Evolutionary conservation across 2,888 invertebrate species (phyloP).

Genomic region (Idaea straminata): DNA sequence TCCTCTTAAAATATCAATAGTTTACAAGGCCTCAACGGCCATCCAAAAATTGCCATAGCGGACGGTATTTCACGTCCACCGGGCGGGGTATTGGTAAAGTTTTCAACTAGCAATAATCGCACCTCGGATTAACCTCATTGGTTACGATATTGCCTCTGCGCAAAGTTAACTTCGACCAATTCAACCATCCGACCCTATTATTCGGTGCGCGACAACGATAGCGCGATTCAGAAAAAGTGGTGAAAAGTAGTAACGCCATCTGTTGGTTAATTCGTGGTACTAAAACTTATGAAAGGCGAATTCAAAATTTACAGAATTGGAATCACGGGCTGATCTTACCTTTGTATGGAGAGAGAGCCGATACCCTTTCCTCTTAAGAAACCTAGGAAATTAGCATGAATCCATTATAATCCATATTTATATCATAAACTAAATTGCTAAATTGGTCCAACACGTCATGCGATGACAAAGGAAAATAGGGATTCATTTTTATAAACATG

Average conservation of each 20-base stretch:
- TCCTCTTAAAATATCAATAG: no score
- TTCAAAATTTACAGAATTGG: background rate
- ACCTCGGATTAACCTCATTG: constrained; percentile 94
- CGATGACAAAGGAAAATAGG: no score
- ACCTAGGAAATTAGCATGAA: no score
- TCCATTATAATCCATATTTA: no score
- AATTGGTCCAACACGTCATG: no score
- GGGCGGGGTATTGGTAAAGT: constrained; percentile 84
- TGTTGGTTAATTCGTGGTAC: constrained; percentile 17
- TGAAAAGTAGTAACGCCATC: constrained; percentile 41
- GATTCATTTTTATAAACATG: no score
- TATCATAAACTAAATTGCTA: no score
- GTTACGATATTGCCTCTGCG: constrained; percentile 96
- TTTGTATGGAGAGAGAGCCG: no score
- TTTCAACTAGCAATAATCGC: constrained; percentile 96
- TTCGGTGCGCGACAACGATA: constrained; percentile 24
- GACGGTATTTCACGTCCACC: constrained; percentile 76
- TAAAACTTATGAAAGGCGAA: background rate
- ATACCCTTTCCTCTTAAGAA: no score
- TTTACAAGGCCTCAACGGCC: no score
- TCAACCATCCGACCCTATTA: constrained; percentile 89
- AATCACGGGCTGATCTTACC: no score
- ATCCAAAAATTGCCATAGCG: constrained; percentile 73
- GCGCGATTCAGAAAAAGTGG: constrained; percentile 37
- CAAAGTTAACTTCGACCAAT: constrained; percentile 83